Base-by-base conservation (phyloP, 1,140 invertebrate species). In the Atta texana region DNA sequence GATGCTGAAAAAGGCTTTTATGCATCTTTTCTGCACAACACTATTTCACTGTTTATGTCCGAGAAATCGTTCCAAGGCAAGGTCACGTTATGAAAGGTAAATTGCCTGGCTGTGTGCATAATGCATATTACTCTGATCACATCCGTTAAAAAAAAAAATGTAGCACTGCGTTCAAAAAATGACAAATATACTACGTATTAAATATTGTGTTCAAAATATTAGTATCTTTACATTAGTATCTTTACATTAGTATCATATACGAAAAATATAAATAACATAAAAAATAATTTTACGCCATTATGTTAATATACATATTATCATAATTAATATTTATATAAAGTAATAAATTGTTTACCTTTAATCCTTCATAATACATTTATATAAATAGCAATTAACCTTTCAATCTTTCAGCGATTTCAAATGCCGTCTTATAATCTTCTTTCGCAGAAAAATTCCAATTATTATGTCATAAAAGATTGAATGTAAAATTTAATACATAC, bases 1-100 rank as follows among this genome's bases (percentile, higher is more conserved):
- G 77, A 80, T 49, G 63, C 61, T 80, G 76, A 80, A 80, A 80
- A 80, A 55, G 49, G 28, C 49, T 80, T 80, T 80, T 39, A 68
- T 53, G 68, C 68, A 63, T 14, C 80, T 63, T 51, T 74, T 84
- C 39, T 16, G 14, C 39, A 14, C 55, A 55, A 18, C n/a, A 14
- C 24, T 82, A 82, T 74, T 82, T 82, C 14, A 44, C 80, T 7
- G 51, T 59, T 71, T 63, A 31, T 82, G 18, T 51, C 28, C 77
- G 16, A 49, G 34, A 74, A 49, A 61, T 49, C 39, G 24, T 72
- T 59, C 16, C n/a, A 18, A 16, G n/a, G n/a, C 55, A 84, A 84
- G 80, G 80, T 49, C 80, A 49, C 12, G 2, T 84, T 61, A 31
- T 75, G 49, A 84, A 81, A 81, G 21, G 69, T 34, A 59, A 81